Conservation (phyloP, 2,888 invertebrate genomes). For the Heliconius ethilla region DNA sequence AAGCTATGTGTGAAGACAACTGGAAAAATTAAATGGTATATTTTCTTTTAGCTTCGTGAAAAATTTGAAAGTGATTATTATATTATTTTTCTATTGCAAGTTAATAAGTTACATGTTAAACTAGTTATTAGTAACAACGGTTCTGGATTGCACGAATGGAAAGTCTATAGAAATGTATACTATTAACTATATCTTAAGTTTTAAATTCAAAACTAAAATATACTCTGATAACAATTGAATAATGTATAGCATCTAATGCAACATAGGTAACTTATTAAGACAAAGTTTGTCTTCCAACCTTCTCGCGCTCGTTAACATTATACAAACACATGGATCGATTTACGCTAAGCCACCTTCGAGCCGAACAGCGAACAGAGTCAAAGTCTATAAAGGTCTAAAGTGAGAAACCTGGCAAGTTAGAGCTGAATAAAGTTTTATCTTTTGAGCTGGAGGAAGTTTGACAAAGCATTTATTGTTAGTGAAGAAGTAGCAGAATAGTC, state of each 20-base stretch:
- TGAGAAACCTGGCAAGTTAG: constrained; percentile 50
- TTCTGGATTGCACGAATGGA: too few relatives aligned
- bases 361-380: constrained; percentile 46
- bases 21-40: constrained; percentile 1
- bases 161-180: too few relatives aligned
- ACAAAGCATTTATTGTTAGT: constrained; percentile 76
- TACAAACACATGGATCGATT: constrained; percentile 44
- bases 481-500: constrained; percentile 58
- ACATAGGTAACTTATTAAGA: constrained; percentile 9
- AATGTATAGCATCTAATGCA: constrained; percentile 11
- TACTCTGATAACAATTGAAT: neutral
- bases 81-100: neutral
- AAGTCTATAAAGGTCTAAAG: constrained; percentile 53
- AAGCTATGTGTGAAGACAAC: constrained; percentile 14
- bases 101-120: neutral
- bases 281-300: constrained; percentile 26
- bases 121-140: too few relatives aligned
- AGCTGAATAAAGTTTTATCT: constrained; percentile 56
- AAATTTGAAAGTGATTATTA: neutral
- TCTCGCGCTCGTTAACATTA: constrained; percentile 36
- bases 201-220: neutral
- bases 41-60: neutral
- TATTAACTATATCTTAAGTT: neutral
- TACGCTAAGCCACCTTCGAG: constrained; percentile 42
- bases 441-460: constrained; percentile 61